Evolutionary conservation across 2,113 vertebrate species (phyloP), one percentile per base, ranked within the genome.

Genomic region (Muntiacus muntjak): DNA sequence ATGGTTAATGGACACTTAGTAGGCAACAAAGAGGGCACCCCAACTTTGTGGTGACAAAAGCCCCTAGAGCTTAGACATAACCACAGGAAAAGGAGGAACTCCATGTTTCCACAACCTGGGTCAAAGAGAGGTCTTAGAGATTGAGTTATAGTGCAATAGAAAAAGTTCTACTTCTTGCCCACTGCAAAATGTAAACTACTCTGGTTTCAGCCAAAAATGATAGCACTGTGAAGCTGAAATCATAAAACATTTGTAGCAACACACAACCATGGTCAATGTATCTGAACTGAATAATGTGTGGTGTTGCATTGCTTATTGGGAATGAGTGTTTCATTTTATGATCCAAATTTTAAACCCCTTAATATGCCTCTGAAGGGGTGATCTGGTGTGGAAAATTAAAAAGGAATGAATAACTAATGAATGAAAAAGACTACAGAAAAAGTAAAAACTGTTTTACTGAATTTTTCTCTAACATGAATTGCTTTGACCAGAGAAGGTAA

Each of bases 391-490:
- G 40, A 87, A 91, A 92, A 78, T 14, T 47, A 90, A 88, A 91
- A 92, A 74, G 45, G 19, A 89, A 16, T 50, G 45, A 81, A 81
- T 50, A 93, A 78, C 40, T 25, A 60, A 90, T 64, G 45, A 82
- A 60, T 87, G 36, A 76, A 50, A 82, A 95, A 87, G 45, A 93
- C n/a, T 83, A 45, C 7, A 93, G 60, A 95, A 40, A 87, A 97
- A 64, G 55, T 13, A 90, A 17, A 96, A 93, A 90, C 3, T 50
- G 23, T 95, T 76, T 45, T 25, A 64, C 17, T 60, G 28, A 62
- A 19, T 26, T 62, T 90, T 81, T 94, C 96, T 95, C 85, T 91
- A 87, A 84, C 21, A 84, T 74, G 79, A 92, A 50, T 10, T 74
- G 58, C 64, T 92, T 79, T 85, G 36, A 47, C 47, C 54, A 96